phyloP scores from a whole-genome alignment of 2,888 invertebrate species.

The Pimpla rufipes region DNA sequence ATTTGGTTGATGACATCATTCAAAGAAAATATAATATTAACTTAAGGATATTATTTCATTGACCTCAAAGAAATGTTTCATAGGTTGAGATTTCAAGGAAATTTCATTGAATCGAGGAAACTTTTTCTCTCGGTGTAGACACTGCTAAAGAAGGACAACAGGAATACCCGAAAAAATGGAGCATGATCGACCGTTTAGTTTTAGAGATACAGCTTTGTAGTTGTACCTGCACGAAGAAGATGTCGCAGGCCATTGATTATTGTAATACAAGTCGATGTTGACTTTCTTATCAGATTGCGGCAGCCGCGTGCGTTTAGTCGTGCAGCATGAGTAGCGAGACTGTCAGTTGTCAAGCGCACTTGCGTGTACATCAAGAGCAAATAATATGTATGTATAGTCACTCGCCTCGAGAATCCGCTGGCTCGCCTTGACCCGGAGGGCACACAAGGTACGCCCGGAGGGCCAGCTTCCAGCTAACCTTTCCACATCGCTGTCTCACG shows the following conservation, averaged over 20 bases:
- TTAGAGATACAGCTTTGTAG: too few species aligned
- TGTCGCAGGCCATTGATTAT: background rate
- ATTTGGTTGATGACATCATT: too few species aligned
- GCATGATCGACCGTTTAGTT: too few species aligned
- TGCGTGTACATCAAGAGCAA: slow-evolving; percentile 16
- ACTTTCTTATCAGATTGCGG: background rate
- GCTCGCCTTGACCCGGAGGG: slow-evolving; percentile 81
- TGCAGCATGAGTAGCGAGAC: slow-evolving; percentile 13
- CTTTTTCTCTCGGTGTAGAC: too few species aligned
- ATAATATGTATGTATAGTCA: slow-evolving; percentile 11
- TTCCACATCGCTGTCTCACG: background rate
- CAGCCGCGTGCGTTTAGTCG: background rate
- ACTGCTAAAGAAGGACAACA: too few species aligned
- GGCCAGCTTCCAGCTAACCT: slow-evolving; percentile 27
- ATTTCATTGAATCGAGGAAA: too few species aligned
- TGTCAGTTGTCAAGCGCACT: slow-evolving; percentile 5
- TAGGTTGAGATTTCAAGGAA: too few species aligned
- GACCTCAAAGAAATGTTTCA: too few species aligned
- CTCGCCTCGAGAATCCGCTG: slow-evolving; percentile 58
- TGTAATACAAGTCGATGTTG: background rate
- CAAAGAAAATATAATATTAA: too few species aligned
- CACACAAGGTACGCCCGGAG: slow-evolving; percentile 76
- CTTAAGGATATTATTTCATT: too few species aligned
- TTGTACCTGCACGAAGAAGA: too few species aligned
- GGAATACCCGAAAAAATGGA: too few species aligned